Conservation (phyloP, 53 echinoderm and acorn worm species). For the Stichopus horrens region DNA sequence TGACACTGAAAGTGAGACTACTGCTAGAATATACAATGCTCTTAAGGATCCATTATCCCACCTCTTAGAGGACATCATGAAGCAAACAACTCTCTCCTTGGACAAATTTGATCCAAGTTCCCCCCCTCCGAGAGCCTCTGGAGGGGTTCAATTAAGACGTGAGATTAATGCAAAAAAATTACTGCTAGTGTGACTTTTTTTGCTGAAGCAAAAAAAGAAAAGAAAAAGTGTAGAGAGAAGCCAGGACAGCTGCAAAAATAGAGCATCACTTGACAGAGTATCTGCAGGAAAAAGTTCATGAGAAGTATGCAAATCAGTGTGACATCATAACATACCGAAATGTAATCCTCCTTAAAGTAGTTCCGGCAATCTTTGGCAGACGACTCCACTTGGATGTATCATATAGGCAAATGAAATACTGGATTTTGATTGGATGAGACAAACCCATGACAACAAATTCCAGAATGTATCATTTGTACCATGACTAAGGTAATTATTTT, state of each 20-base stretch:
- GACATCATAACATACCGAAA: slow-evolving; percentile 35
- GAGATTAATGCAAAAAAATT: slow-evolving; percentile 41
- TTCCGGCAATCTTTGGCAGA: slow-evolving; percentile 15
- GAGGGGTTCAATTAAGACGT: slow-evolving; percentile 30
- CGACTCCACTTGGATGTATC: not conserved
- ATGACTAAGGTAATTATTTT: not conserved
- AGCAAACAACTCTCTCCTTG: slow-evolving; percentile 37
- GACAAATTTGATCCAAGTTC: slow-evolving; percentile 34
- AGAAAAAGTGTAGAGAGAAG: not conserved
- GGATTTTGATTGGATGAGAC: not conserved
- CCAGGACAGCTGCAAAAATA: slow-evolving; percentile 33
- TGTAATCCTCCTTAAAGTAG: slow-evolving; percentile 23
- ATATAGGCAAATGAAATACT: not conserved
- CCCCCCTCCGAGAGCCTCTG: slow-evolving; percentile 16
- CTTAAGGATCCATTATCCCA: slow-evolving; percentile 45
- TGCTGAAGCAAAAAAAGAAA: not conserved
- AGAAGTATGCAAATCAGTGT: slow-evolving; percentile 21
- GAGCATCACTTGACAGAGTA: slow-evolving; percentile 12
- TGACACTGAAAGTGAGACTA: slow-evolving; percentile 45
- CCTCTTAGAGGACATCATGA: slow-evolving; percentile 32
- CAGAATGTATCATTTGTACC: slow-evolving; percentile 1
- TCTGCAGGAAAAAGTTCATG: not conserved
- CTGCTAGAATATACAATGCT: slow-evolving; percentile 34
- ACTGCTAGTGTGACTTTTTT: slow-evolving; percentile 27
- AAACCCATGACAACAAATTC: not conserved